Percentiles rank a stretch among this genome's conserved stretches.
Evolutionary conservation across 2,888 invertebrate genomes (phyloP).

Genomic region (Automeris io): DNA sequence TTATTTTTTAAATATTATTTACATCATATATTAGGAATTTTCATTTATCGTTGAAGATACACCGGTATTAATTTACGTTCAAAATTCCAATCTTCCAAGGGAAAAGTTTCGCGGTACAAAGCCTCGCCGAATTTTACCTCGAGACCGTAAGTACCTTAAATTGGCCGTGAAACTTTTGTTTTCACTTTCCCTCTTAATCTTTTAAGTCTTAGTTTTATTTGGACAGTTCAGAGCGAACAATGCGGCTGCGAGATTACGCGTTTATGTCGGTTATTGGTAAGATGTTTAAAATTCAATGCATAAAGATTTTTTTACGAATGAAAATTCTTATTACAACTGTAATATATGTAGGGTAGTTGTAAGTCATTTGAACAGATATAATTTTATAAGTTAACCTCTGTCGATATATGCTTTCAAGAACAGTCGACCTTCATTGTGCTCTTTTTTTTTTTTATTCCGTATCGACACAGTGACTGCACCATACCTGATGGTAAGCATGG

Average conservation of each 20-base stretch:
- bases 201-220: conserved; percentile 31
- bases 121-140: conserved; percentile 14
- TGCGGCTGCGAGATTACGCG: background rate
- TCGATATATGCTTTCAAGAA: too few relatives aligned
- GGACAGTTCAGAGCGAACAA: conserved; percentile 9
- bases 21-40: background rate
- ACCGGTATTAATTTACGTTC: background rate
- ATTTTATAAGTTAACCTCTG: too few relatives aligned
- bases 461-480: too few relatives aligned
- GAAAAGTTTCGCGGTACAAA: conserved; percentile 1
- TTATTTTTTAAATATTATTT: too few relatives aligned
- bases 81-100: background rate
- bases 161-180: conserved; percentile 51
- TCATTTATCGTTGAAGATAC: background rate
- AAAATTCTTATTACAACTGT: too few relatives aligned
- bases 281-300: background rate
- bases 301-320: too few relatives aligned
- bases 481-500: too few relatives aligned
- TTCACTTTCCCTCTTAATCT: conserved; percentile 36
- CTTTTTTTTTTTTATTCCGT: too few relatives aligned
- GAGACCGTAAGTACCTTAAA: conserved; percentile 33
- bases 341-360: too few relatives aligned
- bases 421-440: too few relatives aligned
- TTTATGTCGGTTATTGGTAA: background rate
- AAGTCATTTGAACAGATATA: too few relatives aligned